Evolutionary conservation across 1,140 invertebrate genomes (phyloP).

Genomic region (Yoshiicerus persimilis): DNA sequence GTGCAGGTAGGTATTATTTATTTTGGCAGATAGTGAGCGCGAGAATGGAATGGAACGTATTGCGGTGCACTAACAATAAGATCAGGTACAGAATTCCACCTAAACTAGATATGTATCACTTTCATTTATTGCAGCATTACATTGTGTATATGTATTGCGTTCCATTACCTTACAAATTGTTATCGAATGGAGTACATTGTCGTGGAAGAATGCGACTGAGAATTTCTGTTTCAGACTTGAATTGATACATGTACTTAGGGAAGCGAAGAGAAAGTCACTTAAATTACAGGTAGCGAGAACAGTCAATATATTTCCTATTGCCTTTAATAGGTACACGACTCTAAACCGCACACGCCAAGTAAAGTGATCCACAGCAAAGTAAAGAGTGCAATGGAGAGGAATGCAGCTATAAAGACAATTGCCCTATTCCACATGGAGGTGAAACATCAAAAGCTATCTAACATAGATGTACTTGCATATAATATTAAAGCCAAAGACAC

Average conservation of each 20-base stretch:
- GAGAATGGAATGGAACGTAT: not conserved
- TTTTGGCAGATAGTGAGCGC: not conserved
- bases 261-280: not conserved
- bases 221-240: not conserved
- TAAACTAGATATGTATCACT: not conserved
- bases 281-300: not conserved
- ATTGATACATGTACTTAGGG: not conserved
- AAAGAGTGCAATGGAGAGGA: conserved; percentile 15
- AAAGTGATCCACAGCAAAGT: not conserved
- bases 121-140: not conserved
- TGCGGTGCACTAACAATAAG: not conserved
- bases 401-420: conserved; percentile 10
- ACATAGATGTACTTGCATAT: not conserved
- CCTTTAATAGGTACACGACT: not conserved
- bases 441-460: not conserved
- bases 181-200: not conserved
- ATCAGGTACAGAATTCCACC: not conserved
- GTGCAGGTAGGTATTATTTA: not conserved
- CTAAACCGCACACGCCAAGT: not conserved
- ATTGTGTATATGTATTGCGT: not conserved
- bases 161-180: not conserved
- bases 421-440: not conserved
- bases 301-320: not conserved
- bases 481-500: not conserved
- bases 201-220: not conserved